These are phyloP conservation scores for Rhopalosiphum nymphaeae DNA, from an alignment of 2,888 invertebrate species.

Conservation along the genomic window DNA sequence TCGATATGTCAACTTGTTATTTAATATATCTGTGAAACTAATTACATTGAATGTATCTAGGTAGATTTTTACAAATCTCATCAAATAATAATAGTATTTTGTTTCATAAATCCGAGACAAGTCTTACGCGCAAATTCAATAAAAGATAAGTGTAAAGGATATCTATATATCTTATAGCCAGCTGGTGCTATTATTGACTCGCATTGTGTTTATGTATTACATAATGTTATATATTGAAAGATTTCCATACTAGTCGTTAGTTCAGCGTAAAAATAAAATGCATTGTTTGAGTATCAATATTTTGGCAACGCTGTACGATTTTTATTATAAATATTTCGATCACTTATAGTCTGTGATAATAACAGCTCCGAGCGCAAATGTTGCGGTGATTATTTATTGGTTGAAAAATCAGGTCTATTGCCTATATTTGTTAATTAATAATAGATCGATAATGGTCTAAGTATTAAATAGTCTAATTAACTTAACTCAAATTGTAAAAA, in stretches of 20 bases:
- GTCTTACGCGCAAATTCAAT: background rate
- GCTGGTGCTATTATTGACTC: conserved; percentile 1
- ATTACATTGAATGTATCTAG: background rate
- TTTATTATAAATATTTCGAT: background rate
- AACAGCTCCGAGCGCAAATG: background rate
- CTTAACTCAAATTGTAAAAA: background rate
- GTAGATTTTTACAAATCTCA: background rate
- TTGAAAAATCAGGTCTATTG: background rate
- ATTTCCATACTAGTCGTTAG: background rate
- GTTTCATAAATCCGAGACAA: background rate
- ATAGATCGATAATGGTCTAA: background rate
- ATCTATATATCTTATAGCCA: background rate
- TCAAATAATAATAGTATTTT: background rate
- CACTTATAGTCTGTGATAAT: background rate
- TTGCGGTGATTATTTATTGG: background rate
- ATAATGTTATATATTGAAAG: background rate
- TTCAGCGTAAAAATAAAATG: conserved; percentile 15
- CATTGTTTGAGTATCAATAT: conserved; percentile 4
- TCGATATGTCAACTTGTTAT: background rate
- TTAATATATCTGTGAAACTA: background rate
- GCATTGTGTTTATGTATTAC: background rate
- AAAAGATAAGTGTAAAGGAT: background rate
- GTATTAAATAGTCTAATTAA: background rate
- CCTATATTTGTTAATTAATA: background rate
- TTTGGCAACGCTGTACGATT: background rate